Evolutionary conservation across 1,140 invertebrate species (phyloP).

Genomic region (Laodelphax striatellus): DNA sequence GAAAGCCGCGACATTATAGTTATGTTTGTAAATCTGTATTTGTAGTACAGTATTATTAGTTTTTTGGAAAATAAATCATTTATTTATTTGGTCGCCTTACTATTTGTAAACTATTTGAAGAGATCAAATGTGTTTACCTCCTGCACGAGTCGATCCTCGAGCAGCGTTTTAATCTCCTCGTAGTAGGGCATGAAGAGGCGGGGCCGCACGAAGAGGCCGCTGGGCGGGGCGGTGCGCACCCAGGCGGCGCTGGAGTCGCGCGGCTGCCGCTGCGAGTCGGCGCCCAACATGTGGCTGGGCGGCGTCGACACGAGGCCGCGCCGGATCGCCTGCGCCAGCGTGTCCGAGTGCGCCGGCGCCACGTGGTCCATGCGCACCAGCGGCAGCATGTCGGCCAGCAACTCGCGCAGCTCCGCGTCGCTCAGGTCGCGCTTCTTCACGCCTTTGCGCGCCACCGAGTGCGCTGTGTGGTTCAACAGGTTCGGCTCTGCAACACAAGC

Average conservation of each 20-base stretch:
- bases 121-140: no score
- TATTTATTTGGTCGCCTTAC: no score
- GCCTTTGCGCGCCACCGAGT: slow-evolving; percentile 76
- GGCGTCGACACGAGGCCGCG: slow-evolving; percentile 75
- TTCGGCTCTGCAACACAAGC: slow-evolving; percentile 60
- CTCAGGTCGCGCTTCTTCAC: slow-evolving; percentile 74
- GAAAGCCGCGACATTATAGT: no score
- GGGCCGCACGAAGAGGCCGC: slow-evolving; percentile 72
- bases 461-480: slow-evolving; percentile 79
- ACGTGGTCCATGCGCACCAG: slow-evolving; percentile 82
- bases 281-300: slow-evolving; percentile 71
- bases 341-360: slow-evolving; percentile 72
- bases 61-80: no score
- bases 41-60: no score
- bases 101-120: no score
- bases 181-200: slow-evolving; percentile 87
- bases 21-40: no score
- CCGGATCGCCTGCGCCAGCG: slow-evolving; percentile 58
- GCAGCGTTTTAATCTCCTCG: slow-evolving; percentile 78
- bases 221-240: slow-evolving; percentile 50
- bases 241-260: slow-evolving; percentile 46
- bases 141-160: slow-evolving; percentile 66
- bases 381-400: slow-evolving; percentile 65
- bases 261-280: not conserved
- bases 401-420: slow-evolving; percentile 76